These are phyloP conservation scores for Cynoglossus semilaevis DNA, from an alignment of 2,113 vertebrate species.

Conservation along the genomic window DNA sequence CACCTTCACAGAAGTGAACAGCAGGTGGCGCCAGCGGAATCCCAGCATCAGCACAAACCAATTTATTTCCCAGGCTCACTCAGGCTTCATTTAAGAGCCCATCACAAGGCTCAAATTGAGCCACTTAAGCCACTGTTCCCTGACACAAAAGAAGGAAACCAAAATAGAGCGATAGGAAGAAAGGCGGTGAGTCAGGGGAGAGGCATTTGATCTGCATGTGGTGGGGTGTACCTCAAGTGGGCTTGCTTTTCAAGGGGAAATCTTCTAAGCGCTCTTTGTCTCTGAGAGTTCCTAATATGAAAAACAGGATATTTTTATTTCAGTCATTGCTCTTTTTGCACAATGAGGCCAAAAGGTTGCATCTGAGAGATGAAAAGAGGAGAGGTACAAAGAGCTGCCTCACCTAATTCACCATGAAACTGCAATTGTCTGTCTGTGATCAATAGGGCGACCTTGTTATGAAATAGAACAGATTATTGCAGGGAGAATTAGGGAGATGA, in stretches of 20 bases:
- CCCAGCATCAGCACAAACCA: constrained; percentile 45
- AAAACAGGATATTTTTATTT: constrained; percentile 56
- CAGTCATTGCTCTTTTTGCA: constrained; percentile 13
- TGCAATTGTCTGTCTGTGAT: constrained; percentile 25
- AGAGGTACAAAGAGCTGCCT: constrained; percentile 6
- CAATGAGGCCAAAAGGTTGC: constrained; percentile 51
- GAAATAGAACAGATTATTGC: constrained; percentile 30
- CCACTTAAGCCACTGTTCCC: constrained; percentile 69
- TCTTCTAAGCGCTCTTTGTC: constrained; percentile 39
- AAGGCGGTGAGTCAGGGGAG: constrained; percentile 40
- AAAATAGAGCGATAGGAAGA: constrained; percentile 56
- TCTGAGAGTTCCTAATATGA: constrained; percentile 46
- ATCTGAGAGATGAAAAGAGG: constrained; percentile 19
- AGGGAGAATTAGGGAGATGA: constrained; percentile 19
- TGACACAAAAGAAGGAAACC: constrained; percentile 65
- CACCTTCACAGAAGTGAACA: constrained; percentile 21
- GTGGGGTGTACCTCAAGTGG: constrained; percentile 57
- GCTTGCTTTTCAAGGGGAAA: constrained; percentile 30
- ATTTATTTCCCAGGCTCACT: constrained; percentile 53
- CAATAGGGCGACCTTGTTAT: constrained; percentile 12
- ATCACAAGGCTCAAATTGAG: constrained; percentile 61
- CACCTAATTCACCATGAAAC: constrained; percentile 39
- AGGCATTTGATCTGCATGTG: constrained; percentile 65
- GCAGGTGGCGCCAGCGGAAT: constrained; percentile 53
- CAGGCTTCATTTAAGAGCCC: constrained; percentile 62